These are phyloP conservation scores for Drosophila limbata DNA, from an alignment of 2,888 invertebrate genomes.

Conservation along the genomic window DNA sequence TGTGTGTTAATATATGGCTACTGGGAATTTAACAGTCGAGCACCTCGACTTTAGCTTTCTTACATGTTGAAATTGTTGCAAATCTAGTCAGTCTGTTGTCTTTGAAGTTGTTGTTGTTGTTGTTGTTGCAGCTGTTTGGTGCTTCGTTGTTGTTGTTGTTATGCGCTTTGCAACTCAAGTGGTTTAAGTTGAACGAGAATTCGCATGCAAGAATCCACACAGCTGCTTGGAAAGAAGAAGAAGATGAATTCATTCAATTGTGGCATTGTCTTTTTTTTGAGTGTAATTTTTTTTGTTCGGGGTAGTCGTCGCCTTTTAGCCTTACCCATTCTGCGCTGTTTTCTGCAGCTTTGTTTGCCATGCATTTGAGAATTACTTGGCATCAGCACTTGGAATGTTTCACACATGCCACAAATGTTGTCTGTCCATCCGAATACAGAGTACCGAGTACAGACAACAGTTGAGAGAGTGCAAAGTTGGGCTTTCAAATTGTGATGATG, in stretches of 20 bases:
- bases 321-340: background rate
- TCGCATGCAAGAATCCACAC: background rate
- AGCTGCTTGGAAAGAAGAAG: constrained; percentile 11
- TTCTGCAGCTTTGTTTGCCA: constrained; percentile 30
- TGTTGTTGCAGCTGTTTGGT: constrained; percentile 18
- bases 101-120: constrained; percentile 6
- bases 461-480: constrained; percentile 23
- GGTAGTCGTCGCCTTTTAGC: constrained; percentile 1
- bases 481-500: constrained; percentile 35
- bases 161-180: constrained; percentile 33
- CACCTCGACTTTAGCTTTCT: background rate
- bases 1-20: too few relatives aligned
- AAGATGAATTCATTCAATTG: constrained; percentile 28
- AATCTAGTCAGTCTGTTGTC: constrained; percentile 5
- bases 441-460: background rate
- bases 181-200: constrained; percentile 22
- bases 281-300: constrained; percentile 1
- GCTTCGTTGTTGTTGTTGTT: constrained; percentile 28
- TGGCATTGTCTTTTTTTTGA: constrained; percentile 24
- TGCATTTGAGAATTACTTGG: constrained; percentile 48
- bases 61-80: constrained; percentile 9
- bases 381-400: constrained; percentile 64
- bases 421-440: background rate
- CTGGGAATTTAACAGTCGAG: background rate
- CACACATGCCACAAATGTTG: constrained; percentile 61